These are phyloP conservation scores for Sorex maritimensis DNA, from an alignment of 2,797 vertebrate genomes.

Conservation along the genomic window DNA sequence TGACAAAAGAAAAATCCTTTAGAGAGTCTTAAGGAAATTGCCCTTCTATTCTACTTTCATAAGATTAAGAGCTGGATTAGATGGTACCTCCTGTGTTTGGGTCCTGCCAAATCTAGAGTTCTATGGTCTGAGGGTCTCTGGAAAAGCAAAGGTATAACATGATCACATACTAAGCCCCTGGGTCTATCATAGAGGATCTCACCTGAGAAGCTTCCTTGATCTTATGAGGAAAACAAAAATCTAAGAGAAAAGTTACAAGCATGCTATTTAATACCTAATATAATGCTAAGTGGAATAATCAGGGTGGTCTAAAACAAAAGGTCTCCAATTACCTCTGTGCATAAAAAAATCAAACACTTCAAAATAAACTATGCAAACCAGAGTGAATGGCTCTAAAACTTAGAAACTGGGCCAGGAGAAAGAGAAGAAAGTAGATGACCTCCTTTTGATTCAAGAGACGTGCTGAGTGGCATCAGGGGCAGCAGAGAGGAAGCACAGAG, in stretches of 20 bases:
- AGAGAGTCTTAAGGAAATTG: not conserved
- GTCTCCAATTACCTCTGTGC: conserved; percentile 53
- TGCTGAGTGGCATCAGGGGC: not conserved
- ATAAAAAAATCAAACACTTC: conserved; percentile 64
- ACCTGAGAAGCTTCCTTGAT: not conserved
- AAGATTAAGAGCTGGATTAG: conserved; percentile 6
- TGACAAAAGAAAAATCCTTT: not conserved
- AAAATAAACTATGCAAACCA: conserved; percentile 67
- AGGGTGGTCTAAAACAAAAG: conserved; percentile 50
- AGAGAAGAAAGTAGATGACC: conserved; percentile 79
- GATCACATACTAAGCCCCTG: not conserved
- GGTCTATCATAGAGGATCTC: not conserved
- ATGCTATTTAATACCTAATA: conserved; percentile 9
- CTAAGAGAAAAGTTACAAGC: conserved; percentile 37
- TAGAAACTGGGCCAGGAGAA: conserved; percentile 73
- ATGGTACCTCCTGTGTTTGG: not conserved
- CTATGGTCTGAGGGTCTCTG: not conserved
- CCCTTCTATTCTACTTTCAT: not conserved
- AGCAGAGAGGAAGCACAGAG: conserved; percentile 28
- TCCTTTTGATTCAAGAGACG: conserved; percentile 72
- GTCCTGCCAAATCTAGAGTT: not conserved
- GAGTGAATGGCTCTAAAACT: conserved; percentile 6
- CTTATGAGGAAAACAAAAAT: conserved; percentile 11
- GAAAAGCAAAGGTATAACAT: conserved; percentile 21
- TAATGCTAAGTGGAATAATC: conserved; percentile 38